Percentiles rank a stretch among this genome's conserved stretches.
phyloP scores from a whole-genome alignment of 2,797 vertebrate genomes.

The Tokudaia muenninki region DNA sequence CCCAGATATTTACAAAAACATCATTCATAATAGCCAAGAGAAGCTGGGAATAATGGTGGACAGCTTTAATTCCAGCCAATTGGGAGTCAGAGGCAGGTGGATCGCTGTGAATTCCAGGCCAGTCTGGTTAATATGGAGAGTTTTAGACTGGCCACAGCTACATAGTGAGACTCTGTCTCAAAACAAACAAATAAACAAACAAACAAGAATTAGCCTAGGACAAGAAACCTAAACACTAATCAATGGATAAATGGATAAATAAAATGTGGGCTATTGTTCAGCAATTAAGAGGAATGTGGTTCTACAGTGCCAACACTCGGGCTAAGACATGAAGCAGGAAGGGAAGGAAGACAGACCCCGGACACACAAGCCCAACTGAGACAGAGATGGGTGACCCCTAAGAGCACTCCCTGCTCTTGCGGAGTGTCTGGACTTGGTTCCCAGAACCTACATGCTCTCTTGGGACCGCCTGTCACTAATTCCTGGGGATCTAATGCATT shows the following conservation, averaged over 20 bases:
- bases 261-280: neutral
- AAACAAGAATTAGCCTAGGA: neutral
- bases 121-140: neutral
- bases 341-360: too few species aligned
- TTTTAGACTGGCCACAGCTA: neutral
- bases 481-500: neutral
- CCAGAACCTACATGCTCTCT: neutral
- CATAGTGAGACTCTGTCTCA: neutral
- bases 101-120: neutral
- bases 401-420: neutral
- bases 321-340: neutral
- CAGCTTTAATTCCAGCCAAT: neutral
- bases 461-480: neutral
- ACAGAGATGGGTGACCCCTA: neutral
- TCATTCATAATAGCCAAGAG: neutral
- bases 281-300: neutral
- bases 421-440: neutral
- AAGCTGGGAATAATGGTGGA: neutral
- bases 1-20: neutral
- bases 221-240: neutral
- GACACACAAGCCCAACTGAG: neutral
- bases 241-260: neutral
- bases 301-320: neutral
- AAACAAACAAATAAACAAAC: neutral
- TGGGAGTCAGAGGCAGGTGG: neutral